Conservation (phyloP, 2,797 vertebrate genomes). For the Semotilus atromaculatus region DNA sequence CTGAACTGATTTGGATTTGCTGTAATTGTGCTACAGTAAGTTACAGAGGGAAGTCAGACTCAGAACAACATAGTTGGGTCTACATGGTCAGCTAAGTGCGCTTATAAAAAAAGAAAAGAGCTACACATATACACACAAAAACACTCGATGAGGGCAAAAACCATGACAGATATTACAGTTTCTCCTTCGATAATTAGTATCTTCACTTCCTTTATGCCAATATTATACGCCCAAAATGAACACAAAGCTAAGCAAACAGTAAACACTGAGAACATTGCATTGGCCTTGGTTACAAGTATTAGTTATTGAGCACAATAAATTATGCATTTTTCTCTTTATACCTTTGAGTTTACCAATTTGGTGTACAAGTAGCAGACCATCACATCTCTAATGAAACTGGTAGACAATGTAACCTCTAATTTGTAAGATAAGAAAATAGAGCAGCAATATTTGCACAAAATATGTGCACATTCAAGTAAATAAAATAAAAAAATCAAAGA, state of each 20-base stretch:
- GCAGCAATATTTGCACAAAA: constrained; percentile 85
- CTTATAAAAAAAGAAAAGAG: constrained; percentile 18
- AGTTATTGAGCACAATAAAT: constrained; percentile 66
- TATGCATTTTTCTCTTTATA: constrained; percentile 58
- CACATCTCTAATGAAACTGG: constrained; percentile 73
- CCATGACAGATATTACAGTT: neutral
- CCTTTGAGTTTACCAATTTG: constrained; percentile 68
- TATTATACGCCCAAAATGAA: constrained; percentile 17
- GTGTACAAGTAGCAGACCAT: constrained; percentile 75
- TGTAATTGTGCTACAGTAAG: constrained; percentile 34
- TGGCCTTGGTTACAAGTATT: constrained; percentile 48
- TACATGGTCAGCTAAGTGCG: constrained; percentile 14
- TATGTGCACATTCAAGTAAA: constrained; percentile 87
- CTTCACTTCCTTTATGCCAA: constrained; percentile 20
- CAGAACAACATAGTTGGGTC: constrained; percentile 30
- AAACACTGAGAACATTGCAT: constrained; percentile 37
- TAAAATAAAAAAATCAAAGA: constrained; percentile 71
- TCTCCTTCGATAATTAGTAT: neutral
- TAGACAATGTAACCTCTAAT: constrained; percentile 72
- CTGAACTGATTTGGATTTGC: constrained; percentile 47
- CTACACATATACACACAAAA: neutral
- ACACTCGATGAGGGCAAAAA: neutral
- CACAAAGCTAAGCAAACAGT: constrained; percentile 37
- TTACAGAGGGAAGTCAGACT: constrained; percentile 1
- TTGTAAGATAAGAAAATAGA: constrained; percentile 78